These are phyloP conservation scores for Elymnias hypermnestra DNA, from an alignment of 1,140 invertebrate genomes.

Conservation along the genomic window DNA sequence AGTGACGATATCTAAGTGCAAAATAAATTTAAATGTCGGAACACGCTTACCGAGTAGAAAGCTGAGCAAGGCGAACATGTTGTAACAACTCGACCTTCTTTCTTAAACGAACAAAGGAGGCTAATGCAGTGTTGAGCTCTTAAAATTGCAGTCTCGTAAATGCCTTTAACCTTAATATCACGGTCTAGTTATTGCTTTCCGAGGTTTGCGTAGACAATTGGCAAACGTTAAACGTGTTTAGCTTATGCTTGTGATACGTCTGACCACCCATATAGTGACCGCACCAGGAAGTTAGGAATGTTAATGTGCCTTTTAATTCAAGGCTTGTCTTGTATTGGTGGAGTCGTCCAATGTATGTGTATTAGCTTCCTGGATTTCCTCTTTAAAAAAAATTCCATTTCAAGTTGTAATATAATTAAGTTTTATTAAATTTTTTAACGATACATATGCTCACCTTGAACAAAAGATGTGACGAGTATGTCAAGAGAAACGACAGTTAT, in stretches of 20 bases:
- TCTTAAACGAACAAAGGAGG: constrained; percentile 64
- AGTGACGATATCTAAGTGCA: constrained; percentile 54
- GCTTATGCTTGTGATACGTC: constrained; percentile 31
- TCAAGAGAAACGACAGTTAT: constrained; percentile 22
- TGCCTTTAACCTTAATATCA: constrained; percentile 55
- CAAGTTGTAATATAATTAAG: no score
- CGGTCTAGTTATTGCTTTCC: constrained; percentile 46
- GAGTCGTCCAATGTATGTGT: constrained; percentile 52
- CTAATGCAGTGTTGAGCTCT: constrained; percentile 43
- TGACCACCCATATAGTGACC: constrained; percentile 42
- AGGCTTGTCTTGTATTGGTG: constrained; percentile 55
- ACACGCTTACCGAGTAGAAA: constrained; percentile 72
- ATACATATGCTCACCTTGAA: not conserved
- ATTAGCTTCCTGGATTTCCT: constrained; percentile 45
- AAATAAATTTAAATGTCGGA: constrained; percentile 73
- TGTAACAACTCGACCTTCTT: constrained; percentile 68
- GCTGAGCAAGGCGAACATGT: constrained; percentile 69
- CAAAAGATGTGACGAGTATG: constrained; percentile 13
- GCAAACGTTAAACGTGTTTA: constrained; percentile 15
- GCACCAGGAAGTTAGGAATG: constrained; percentile 66
- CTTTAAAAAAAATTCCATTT: no score
- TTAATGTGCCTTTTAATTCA: constrained; percentile 72
- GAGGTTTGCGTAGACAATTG: constrained; percentile 32
- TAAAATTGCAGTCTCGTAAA: constrained; percentile 46
- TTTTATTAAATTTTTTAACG: no score